Percentiles rank a stretch among this genome's conserved stretches.
phyloP scores from a whole-genome alignment of 2,113 vertebrate species.

The Phylloscopus trochiloides region DNA sequence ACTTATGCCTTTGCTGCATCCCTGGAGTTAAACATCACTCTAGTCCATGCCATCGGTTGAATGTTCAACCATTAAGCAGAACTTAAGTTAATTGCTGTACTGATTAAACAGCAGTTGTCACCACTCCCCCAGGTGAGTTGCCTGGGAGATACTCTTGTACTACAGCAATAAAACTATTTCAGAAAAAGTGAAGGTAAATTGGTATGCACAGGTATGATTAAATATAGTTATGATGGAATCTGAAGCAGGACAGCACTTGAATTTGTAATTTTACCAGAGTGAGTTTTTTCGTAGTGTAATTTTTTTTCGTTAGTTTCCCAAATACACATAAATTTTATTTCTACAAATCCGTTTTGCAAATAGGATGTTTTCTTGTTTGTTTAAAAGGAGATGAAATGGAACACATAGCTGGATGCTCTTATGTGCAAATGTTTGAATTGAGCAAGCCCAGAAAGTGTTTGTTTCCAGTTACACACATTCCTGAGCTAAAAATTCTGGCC shows the following conservation, averaged over 20 bases:
- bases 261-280: not conserved
- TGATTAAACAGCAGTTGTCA: constrained; percentile 3
- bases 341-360: not conserved
- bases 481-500: constrained; percentile 1
- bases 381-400: not conserved
- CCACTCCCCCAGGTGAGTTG: not conserved
- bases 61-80: not conserved
- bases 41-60: not conserved
- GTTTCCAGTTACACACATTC: not conserved
- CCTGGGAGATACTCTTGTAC: not conserved
- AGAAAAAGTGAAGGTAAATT: not conserved
- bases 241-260: not conserved
- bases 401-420: not conserved
- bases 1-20: not conserved
- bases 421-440: not conserved
- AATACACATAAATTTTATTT: not conserved
- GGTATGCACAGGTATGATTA: not conserved
- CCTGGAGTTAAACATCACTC: not conserved
- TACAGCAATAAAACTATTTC: not conserved
- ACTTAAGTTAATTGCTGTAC: not conserved
- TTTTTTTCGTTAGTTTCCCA: not conserved
- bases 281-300: not conserved
- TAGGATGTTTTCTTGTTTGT: not conserved
- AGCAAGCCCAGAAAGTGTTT: not conserved
- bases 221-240: not conserved